Evolutionary conservation across 2,797 vertebrate genomes (phyloP), one percentile per base, ranked within the genome.

Genomic region (Neomorphus geoffroyi): DNA sequence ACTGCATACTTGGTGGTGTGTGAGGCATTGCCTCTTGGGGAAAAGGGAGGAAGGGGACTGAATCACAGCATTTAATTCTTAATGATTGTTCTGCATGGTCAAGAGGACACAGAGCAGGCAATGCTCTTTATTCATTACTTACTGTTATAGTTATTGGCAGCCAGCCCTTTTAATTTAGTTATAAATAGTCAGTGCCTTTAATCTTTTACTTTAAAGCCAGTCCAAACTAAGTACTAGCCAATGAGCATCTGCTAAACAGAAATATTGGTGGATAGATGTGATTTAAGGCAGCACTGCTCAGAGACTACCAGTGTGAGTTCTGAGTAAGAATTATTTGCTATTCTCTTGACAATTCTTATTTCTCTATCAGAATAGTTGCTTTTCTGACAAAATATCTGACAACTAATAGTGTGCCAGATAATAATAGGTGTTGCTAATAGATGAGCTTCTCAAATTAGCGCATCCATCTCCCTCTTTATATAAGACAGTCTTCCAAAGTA

Each of bases 51-150:
- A 91, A 85, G 67, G 79, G 73, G 80, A 84, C 90, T 94, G 96
- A 94, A 97, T 92, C 95, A 93, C 66, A 39, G 90, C 83, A 70
- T 94, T 97, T 97, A 91, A 96, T 97, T 95, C 96, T 96, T 96
- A 93, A 96, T 94, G 82, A 94, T 97, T 96, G 92, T 93, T 94
- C 91, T 94, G 78, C 88, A 60, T 96, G 94, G 93, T 97, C 94
- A 96, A 96, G 93, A 97, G 90, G 95, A 97, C 91, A 78, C 74
- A 92, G 70, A 92, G 72, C 79, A 94, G 88, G 88, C 93, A 95
- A 66, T 77, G 77, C 78, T 96, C 90, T 95, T 94, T 96, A 96
- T 95, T 96, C 95, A 94, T 97, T 95, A 92, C 93, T 96, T 95
- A 95, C 86, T 94, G 66, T 95, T 91, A 77, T 17, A 96, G 92